Conservation (phyloP, 30 jellyfish, hydroid and myxozoan species). For the Aurelia aurita region DNA sequence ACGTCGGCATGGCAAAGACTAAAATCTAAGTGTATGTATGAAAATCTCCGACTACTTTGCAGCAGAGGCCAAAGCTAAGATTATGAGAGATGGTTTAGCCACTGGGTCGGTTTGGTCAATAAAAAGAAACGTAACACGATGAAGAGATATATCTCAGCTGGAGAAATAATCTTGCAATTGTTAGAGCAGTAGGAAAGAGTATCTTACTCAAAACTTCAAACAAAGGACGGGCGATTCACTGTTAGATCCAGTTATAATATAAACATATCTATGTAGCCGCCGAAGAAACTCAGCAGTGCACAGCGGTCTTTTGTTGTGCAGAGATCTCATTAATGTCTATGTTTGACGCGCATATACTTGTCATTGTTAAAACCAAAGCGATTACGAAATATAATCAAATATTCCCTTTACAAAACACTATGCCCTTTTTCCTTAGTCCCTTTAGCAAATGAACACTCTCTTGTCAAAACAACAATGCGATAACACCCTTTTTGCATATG, state of each 20-base stretch:
- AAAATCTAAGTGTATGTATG: no score
- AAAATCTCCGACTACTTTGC: not conserved
- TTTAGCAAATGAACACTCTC: slow-evolving; percentile 12
- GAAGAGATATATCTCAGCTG: slow-evolving; percentile 71
- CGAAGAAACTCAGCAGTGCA: slow-evolving; percentile 2
- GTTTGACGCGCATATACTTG: slow-evolving; percentile 29
- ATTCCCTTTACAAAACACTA: slow-evolving; percentile 14
- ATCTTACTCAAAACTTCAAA: slow-evolving; percentile 37
- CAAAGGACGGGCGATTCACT: slow-evolving; percentile 44
- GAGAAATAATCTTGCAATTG: slow-evolving; percentile 58
- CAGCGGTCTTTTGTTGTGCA: slow-evolving; percentile 28
- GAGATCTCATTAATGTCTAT: slow-evolving; percentile 27
- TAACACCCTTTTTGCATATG: slow-evolving; percentile 1
- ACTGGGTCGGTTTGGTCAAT: slow-evolving; percentile 77
- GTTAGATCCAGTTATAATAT: slow-evolving; percentile 56
- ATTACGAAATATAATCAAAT: slow-evolving; percentile 22
- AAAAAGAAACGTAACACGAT: slow-evolving; percentile 66
- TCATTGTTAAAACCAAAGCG: slow-evolving; percentile 5
- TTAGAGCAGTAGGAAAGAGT: slow-evolving; percentile 57
- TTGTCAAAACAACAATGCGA: slow-evolving; percentile 10
- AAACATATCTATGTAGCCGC: slow-evolving; percentile 46
- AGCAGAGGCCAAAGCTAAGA: slow-evolving; percentile 51
- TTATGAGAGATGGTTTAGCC: slow-evolving; percentile 37
- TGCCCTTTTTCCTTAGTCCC: slow-evolving; percentile 12
- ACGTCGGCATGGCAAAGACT: no score